Base-by-base conservation (phyloP, 1,140 invertebrate genomes). In the Drosophila subobscura region DNA sequence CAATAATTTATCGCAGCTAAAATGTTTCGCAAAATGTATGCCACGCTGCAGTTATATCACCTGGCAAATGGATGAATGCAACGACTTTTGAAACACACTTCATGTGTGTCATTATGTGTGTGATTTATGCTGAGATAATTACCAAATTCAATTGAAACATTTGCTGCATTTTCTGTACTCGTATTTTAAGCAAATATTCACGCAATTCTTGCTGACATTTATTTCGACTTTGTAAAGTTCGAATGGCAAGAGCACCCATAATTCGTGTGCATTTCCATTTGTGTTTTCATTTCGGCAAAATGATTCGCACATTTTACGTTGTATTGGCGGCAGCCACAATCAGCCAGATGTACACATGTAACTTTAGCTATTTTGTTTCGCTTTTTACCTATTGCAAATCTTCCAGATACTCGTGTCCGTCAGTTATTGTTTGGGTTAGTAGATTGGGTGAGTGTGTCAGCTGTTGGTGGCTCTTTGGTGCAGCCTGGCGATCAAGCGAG, bases 341-440 rank as follows among this genome's bases (percentile, higher is more conserved):
- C 57, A 37, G 29, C 66, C 60, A 68, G 47, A 53, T 68, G 49
- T 53, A 37, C 29, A 27, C 33, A 37, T 37, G 33, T 12, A 37
- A 37, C 33, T 10, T 4, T 50, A 22, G 22, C 46, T 40, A 44
- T 68, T 70, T 70, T 70, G 66, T 56, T 70, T 42, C 33, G 42
- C 63, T 68, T 68, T 68, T 68, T 64, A 55, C 5, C 65, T 68
- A 41, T 68, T 67, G 65, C 65, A 68, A 68, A 12, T 70, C 44
- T 22, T 23, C 20, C 33, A 8, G 27, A 16, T 4, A 41, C 59
- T 25, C 20, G 60, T 63, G 58, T 44, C 49, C 58, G 42, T 49
- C 40, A 33, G 29, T 49, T 25, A 41, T 14, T 55, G 23, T 58
- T 42, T 27, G n/a, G 63, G 23, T 37, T 40, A 56, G 20, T 23